These are phyloP conservation scores for Aphidius ervi DNA, from an alignment of 1,140 invertebrate species.

Conservation along the genomic window DNA sequence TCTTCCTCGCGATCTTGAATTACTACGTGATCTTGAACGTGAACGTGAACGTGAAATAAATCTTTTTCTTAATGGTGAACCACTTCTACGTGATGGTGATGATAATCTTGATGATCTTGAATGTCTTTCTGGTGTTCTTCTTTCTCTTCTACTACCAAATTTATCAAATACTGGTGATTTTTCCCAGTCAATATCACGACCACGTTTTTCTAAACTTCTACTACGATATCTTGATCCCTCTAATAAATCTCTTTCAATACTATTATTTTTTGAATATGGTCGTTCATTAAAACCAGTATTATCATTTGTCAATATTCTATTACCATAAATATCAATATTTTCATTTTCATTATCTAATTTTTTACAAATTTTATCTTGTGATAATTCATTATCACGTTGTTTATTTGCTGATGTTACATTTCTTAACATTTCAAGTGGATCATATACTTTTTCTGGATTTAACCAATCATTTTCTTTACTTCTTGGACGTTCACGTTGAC, in stretches of 20 bases:
- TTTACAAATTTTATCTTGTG: slow-evolving; percentile 25
- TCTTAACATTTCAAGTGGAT: slow-evolving; percentile 43
- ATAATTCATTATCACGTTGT: slow-evolving; percentile 27
- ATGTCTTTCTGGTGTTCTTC: slow-evolving; percentile 22
- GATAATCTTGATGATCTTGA: slow-evolving; percentile 24
- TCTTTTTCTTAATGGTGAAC: slow-evolving; percentile 17
- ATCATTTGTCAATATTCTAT: slow-evolving; percentile 15
- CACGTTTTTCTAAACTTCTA: slow-evolving; percentile 27
- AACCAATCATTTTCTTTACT: slow-evolving; percentile 29
- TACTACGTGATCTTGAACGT: slow-evolving; percentile 26
- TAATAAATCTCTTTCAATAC: slow-evolving; percentile 38
- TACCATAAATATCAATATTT: slow-evolving; percentile 31
- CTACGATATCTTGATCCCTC: slow-evolving; percentile 25
- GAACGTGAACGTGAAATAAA: slow-evolving; percentile 27
- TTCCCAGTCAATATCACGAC: slow-evolving; percentile 30
- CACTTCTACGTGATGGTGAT: slow-evolving; percentile 2
- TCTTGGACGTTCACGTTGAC: slow-evolving; percentile 32
- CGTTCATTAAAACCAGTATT: slow-evolving; percentile 34
- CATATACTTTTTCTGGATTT: slow-evolving; percentile 39
- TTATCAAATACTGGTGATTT: slow-evolving; percentile 33
- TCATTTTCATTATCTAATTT: slow-evolving; percentile 29
- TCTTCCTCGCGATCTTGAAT: slow-evolving; percentile 31
- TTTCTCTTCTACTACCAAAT: slow-evolving; percentile 23
- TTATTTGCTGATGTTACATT: slow-evolving; percentile 27
- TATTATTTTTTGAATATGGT: slow-evolving; percentile 28